Conservation (phyloP, 2,888 invertebrate species). For the Chironomus riparius region DNA sequence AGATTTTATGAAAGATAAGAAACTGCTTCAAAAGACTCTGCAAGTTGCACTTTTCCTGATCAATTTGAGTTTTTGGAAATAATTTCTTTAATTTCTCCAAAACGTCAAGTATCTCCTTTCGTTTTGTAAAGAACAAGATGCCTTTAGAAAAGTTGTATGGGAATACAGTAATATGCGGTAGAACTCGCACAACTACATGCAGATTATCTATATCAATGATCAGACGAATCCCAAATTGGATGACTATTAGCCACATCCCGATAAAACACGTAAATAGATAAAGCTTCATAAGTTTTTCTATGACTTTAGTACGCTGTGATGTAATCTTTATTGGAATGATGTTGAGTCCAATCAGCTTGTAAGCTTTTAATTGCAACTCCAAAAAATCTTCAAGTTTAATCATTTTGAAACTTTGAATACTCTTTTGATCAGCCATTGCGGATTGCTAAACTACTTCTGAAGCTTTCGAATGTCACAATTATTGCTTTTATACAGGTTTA, state of each 20-base stretch:
- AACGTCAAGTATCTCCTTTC: neutral
- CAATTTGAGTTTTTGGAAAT: neutral
- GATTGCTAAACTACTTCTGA: too few relatives aligned
- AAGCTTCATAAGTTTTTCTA: neutral
- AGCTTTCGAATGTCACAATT: too few relatives aligned
- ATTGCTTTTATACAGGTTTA: too few relatives aligned
- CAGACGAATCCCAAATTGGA: neutral
- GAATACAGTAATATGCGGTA: neutral
- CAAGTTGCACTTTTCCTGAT: neutral
- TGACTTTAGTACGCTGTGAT: neutral
- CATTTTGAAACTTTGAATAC: too few relatives aligned
- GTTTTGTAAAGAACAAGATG: neutral
- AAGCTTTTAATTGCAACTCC: neutral
- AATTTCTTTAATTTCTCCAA: neutral
- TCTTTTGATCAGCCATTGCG: too few relatives aligned
- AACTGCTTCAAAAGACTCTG: neutral
- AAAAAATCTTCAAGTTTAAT: neutral
- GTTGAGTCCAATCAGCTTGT: neutral
- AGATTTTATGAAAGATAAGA: neutral
- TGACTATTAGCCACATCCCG: neutral
- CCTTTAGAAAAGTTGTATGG: neutral
- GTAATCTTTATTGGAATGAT: neutral
- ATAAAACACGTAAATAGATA: neutral
- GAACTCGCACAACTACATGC: neutral
- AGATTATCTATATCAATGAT: neutral